phyloP scores from a whole-genome alignment of 2,113 vertebrate genomes.

The Noturus placidus region DNA sequence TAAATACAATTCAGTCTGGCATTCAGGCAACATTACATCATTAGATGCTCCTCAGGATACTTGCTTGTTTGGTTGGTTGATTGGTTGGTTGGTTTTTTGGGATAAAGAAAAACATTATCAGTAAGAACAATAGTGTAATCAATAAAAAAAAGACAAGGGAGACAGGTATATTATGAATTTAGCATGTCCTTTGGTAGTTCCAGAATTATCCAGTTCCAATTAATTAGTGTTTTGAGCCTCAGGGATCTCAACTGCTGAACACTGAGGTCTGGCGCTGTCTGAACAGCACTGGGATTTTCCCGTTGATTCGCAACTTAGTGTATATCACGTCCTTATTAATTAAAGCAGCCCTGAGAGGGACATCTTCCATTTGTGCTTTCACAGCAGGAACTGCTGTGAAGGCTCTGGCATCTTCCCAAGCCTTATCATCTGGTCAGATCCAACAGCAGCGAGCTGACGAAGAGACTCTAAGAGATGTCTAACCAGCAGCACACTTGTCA shows the following conservation, averaged over 20 bases:
- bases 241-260: slow-evolving; percentile 28
- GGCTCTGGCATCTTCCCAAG: slow-evolving; percentile 24
- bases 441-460: background rate
- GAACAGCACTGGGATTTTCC: slow-evolving; percentile 21
- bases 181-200: slow-evolving; percentile 10
- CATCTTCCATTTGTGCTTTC: slow-evolving; percentile 36
- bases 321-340: slow-evolving; percentile 36
- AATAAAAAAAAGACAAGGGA: background rate
- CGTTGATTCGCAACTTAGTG: slow-evolving; percentile 12
- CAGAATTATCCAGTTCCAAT: slow-evolving; percentile 31
- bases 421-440: slow-evolving; percentile 12
- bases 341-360: slow-evolving; percentile 43
- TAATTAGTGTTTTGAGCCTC: slow-evolving; percentile 29
- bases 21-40: slow-evolving; percentile 9
- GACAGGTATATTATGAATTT: slow-evolving; percentile 11
- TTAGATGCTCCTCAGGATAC: slow-evolving; percentile 16
- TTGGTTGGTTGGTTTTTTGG: background rate
- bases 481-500: background rate
- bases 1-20: slow-evolving; percentile 10
- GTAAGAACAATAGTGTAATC: background rate
- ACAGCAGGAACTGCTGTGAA: slow-evolving; percentile 19
- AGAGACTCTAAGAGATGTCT: slow-evolving; percentile 11
- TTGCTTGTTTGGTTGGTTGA: background rate
- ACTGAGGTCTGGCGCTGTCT: background rate
- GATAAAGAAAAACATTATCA: background rate